phyloP scores from a whole-genome alignment of 2,888 invertebrate species.

The Andrena hattorfiana region DNA sequence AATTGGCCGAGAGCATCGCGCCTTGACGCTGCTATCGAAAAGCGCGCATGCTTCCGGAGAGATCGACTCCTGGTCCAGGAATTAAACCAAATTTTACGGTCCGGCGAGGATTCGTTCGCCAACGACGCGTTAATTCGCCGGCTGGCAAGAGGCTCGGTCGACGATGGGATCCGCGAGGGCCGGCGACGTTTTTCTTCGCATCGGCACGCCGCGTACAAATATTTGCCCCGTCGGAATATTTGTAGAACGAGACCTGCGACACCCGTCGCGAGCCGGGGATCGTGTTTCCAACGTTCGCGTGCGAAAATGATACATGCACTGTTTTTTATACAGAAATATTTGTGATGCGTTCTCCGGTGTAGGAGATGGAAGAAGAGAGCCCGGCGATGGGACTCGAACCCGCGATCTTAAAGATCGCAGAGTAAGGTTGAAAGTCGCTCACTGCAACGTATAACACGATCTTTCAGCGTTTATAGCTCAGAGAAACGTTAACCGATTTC shows the following conservation, averaged over 20 bases:
- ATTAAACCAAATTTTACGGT: conserved; percentile 42
- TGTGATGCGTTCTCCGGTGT: no score
- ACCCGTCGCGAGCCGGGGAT: no score
- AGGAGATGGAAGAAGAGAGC: no score
- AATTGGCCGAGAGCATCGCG: conserved; percentile 76
- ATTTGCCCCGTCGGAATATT: conserved; percentile 9
- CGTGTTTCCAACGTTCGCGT: no score
- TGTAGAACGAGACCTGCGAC: not conserved
- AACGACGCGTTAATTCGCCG: not conserved
- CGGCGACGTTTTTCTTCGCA: not conserved
- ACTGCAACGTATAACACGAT: no score
- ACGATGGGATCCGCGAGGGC: not conserved
- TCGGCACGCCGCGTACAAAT: not conserved
- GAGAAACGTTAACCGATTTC: no score
- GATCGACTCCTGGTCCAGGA: not conserved
- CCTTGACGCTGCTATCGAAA: conserved; percentile 61
- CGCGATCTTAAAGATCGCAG: no score
- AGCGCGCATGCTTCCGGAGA: conserved; percentile 34
- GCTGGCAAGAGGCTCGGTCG: not conserved
- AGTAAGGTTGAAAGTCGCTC: no score
- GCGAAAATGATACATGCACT: no score
- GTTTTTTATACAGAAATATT: no score
- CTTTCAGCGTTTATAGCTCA: no score
- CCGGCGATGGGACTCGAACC: no score
- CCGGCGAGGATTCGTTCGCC: conserved; percentile 5